Evolutionary conservation across 2,888 invertebrate species (phyloP), one percentile per base, ranked within the genome.

Genomic region (Cheilosia urbana): DNA sequence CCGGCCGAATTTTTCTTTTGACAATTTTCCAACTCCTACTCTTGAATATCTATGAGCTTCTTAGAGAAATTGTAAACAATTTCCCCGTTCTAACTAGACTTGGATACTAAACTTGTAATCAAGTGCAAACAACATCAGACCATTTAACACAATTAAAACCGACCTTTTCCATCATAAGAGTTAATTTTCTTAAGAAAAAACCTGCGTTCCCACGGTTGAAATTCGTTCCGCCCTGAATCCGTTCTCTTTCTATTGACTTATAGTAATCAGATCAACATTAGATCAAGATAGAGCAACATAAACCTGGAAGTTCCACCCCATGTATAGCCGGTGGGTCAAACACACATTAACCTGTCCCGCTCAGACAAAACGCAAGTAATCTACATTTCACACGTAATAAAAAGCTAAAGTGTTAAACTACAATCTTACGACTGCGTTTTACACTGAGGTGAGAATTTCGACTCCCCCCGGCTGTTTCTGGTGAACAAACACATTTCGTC

Each of bases 371-470:
- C 57, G 40, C 55, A 76, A 68, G 68, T 68, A 66, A 76, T 76
- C 76, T 60, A 76, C 76, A 76, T 66, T 77, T 77, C 77, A 68
- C 77, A 77, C 77, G 77, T 77, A 68, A 77, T 77, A 68, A 77
- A 77, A 77, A 77, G 77, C 60, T 77, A 53, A 77, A 37, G 77
- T 77, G 77, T 53, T 68, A 68, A 77, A 51, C 68, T 58, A 42
- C 21, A 24, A 30, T 73, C 58, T 66, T 65, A 58, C 53, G 40
- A 51, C 57, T 75, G 49, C 57, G 68, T 60, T 62, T 77, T 19
- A 68, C 77, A 69, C 68, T 19, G 5, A 77, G 58, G 77, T 77
- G 77, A 68, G 77, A 77, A 69, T n/a, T 73, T 7, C 17, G 1
- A 13, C 13, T 37, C 37, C 13, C 37, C 13, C 37, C 3, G 11